Evolutionary conservation across 2,888 invertebrate genomes (phyloP), one percentile per base, ranked within the genome.

Genomic region (Papilio protenor): DNA sequence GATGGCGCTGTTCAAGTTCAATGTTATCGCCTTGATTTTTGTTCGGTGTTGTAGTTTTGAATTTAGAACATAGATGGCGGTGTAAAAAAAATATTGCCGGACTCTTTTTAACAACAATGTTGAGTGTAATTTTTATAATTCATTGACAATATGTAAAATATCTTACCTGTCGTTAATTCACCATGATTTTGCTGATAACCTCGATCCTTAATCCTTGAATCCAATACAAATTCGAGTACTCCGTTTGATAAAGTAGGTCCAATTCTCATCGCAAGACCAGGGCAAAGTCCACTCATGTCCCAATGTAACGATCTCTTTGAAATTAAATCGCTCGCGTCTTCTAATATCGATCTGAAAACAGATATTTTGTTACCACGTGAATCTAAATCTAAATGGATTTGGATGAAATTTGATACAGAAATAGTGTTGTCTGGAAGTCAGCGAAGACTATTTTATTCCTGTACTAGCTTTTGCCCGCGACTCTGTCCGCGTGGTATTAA

Each of bases 211-310:
- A 93, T 85, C 79, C 95, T 93, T 0, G 95, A 95, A 84, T 97
- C 97, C 87, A 98, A 91, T 0, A 96, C 95, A 84, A 98, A 98
- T 85, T 98, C 97, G 55, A 98, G 92, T 49, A 97, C 91, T 71
- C 97, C 97, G 81, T 96, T 96, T 0, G 96, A 95, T 1, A 96
- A 91, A 59, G 97, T 96, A 59, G 98, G 97, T 2, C 97, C 97
- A 72, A 98, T 96, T 80, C 96, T 95, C 95, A 98, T 96, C 77
- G 96, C 95, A 16, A 98, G 88, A 0, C 98, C 98, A 0, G 98
- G 98, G 88, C 97, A 97, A 1, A 98, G 80, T 8, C 90, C 93
- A 78, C 96, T 96, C 89, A 98, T 95, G 80, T 97, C 97, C 97
- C 97, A 98, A 83, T 96, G 96, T 76, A 98, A 88, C 21, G 96